A percentile compares a stretch with the other conserved stretches of the same genome.
These are phyloP conservation scores for Molossus molossus DNA, from an alignment of 2,797 vertebrate genomes.

Conservation along the genomic window DNA sequence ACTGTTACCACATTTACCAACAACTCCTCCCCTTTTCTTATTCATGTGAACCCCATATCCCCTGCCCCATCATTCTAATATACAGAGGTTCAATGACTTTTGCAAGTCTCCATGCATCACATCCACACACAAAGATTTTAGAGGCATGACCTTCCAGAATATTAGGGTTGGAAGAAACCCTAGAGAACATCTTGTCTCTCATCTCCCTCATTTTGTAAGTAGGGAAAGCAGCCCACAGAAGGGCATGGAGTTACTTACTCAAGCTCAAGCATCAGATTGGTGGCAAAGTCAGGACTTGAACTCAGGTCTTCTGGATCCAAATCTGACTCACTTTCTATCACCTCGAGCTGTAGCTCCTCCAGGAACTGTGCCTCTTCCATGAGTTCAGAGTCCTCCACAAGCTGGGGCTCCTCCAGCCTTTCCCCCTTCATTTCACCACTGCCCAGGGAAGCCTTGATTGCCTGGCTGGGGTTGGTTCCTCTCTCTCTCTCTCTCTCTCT, in stretches of 20 bases:
- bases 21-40: constrained; percentile 48
- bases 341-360: constrained; percentile 80
- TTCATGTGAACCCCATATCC: not conserved
- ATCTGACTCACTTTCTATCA: constrained; percentile 81
- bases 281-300: constrained; percentile 81
- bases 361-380: constrained; percentile 78
- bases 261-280: constrained; percentile 84
- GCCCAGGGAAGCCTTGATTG: constrained; percentile 48
- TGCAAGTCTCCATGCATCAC: constrained; percentile 3
- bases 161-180: constrained; percentile 47
- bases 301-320: constrained; percentile 81
- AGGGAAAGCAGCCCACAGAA: constrained; percentile 60
- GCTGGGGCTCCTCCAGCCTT: constrained; percentile 76
- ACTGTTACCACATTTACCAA: constrained; percentile 11
- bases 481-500: not conserved
- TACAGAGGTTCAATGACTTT: not conserved
- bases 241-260: constrained; percentile 79
- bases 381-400: constrained; percentile 73
- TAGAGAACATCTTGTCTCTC: constrained; percentile 14
- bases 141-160: constrained; percentile 48
- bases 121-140: constrained; percentile 49
- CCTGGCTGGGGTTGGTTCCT: constrained; percentile 9
- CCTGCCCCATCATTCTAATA: not conserved
- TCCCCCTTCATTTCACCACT: constrained; percentile 76
- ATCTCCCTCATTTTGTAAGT: constrained; percentile 46